phyloP scores from a whole-genome alignment of 2,113 vertebrate genomes.

The Chloropsis hardwickii region DNA sequence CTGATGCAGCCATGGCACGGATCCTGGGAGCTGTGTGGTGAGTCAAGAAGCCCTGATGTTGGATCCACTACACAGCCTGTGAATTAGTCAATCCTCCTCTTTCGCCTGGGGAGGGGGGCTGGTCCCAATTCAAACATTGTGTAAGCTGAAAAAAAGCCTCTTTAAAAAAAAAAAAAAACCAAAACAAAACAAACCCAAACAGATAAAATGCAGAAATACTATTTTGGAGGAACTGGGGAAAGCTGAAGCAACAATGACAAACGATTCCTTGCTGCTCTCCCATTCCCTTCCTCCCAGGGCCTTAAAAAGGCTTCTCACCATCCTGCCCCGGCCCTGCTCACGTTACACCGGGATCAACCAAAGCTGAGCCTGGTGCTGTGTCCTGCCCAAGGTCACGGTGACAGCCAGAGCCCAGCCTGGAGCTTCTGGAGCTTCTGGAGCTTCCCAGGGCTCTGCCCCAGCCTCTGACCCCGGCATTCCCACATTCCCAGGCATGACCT shows the following conservation, averaged over 20 bases:
- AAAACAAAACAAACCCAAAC: neutral
- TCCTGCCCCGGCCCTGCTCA: neutral
- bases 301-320: neutral
- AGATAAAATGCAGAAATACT: neutral
- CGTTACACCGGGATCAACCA: neutral
- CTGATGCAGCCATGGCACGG: neutral
- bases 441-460: neutral
- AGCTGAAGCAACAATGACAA: neutral
- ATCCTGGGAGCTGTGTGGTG: neutral
- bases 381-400: conserved; percentile 23
- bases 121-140: conserved; percentile 13
- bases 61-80: neutral
- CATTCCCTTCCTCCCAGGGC: neutral
- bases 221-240: neutral
- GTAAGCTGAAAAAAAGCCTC: neutral
- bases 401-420: neutral
- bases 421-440: rapidly evolving
- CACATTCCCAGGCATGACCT: rapidly evolving
- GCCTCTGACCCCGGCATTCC: rapidly evolving
- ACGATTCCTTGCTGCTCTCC: neutral
- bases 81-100: conserved; percentile 34
- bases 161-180: neutral
- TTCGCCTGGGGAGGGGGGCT: neutral
- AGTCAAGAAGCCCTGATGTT: conserved; percentile 1
- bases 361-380: neutral